Evolutionary conservation across 2,888 invertebrate genomes (phyloP).

Genomic region (Camponotus fellah): DNA sequence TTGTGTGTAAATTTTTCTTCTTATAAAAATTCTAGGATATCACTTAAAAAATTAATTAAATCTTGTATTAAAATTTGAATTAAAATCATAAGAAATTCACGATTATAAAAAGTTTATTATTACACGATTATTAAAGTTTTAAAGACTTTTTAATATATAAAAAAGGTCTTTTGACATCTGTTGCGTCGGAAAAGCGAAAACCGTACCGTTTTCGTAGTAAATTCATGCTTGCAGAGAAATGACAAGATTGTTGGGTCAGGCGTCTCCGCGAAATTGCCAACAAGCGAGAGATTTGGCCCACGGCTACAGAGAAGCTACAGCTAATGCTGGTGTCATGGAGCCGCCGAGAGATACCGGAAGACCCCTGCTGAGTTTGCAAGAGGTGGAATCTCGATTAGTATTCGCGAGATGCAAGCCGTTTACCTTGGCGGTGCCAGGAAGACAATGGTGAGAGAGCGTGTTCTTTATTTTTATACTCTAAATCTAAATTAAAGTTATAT

Average conservation of each 20-base stretch:
- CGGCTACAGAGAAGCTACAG: conserved; percentile 93
- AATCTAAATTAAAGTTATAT: too few species aligned
- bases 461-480: background rate
- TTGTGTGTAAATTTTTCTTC: background rate
- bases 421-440: conserved; percentile 92
- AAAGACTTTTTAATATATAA: background rate
- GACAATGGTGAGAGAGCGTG: conserved; percentile 89
- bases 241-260: conserved; percentile 83
- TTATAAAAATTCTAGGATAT: background rate
- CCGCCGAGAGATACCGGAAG: conserved; percentile 92
- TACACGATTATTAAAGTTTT: too few species aligned
- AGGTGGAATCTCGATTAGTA: conserved; percentile 94
- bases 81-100: background rate
- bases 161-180: background rate
- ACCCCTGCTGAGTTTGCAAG: conserved; percentile 93
- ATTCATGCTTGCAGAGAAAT: conserved; percentile 80
- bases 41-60: background rate
- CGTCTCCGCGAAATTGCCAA: conserved; percentile 83
- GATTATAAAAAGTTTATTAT: background rate
- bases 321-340: conserved; percentile 94
- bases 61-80: background rate
- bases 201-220: conserved; percentile 46
- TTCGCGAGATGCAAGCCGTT: conserved; percentile 97
- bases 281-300: conserved; percentile 82
- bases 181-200: conserved; percentile 20